Base-by-base conservation (phyloP, 2,888 invertebrate species). In the Eupithecia dodoneata region DNA sequence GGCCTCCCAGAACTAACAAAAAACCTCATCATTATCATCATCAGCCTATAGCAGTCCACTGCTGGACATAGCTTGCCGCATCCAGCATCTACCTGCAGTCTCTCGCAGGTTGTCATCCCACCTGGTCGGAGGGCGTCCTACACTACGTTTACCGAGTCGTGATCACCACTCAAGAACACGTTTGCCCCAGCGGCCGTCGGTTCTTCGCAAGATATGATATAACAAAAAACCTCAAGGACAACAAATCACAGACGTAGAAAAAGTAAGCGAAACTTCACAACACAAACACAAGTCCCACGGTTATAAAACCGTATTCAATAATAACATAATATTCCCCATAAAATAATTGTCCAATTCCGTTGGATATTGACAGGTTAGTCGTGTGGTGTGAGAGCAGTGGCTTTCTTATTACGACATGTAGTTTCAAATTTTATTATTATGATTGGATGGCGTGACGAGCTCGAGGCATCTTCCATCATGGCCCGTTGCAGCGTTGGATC, bases 331-430 rank as follows among this genome's bases (percentile, higher is more conserved):
- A 84, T 86, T 86, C 85, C 84, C 83, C 85, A 86, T 85, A 86
- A 83, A 83, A 83, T 87, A 86, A 88, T 88, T 87, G 86, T 82
- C 83, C 85, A 87, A 88, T 88, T 87, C 85, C 12, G 73, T 77
- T 73, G 63, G 73, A 47, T 79, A 77, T 79, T 77, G 79, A 79
- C 79, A 77, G 79, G 75, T 79, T 69, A 44, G 63, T 47, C 18
- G 30, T 9, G 45, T 79, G 71, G 76, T 66, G 18, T 55, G 44
- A 72, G 79, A 79, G 76, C 55, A 30, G 47, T 2, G 45, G 45
- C 10, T 69, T 4, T 69, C 0, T 69, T 44, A 45, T 15, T 44
- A 69, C 67, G n/a, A 10, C 45, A 69, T 67, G 44, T 15, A 9
- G 18, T 30, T 59, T 59, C 59, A 59, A 6, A 47, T 47, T 47